These are phyloP conservation scores for Tetramorium parvispinum DNA, from an alignment of 1,140 invertebrate genomes.

Conservation along the genomic window DNA sequence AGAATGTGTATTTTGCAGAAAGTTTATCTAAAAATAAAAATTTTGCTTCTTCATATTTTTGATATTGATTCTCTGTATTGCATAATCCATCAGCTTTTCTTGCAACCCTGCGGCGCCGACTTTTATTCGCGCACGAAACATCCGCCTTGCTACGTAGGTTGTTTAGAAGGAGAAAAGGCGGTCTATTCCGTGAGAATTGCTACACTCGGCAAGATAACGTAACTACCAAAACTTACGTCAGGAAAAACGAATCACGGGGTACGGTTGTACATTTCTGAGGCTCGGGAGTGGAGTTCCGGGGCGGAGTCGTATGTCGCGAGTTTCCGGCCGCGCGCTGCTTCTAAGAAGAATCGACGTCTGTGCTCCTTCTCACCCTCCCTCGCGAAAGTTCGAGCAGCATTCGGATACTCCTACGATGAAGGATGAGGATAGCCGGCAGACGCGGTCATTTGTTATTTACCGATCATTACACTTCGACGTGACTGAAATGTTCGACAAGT, in stretches of 20 bases:
- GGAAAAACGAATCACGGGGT: constrained; percentile 16
- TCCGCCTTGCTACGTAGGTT: neutral
- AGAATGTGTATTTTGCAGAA: neutral
- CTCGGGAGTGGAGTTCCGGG: constrained; percentile 37
- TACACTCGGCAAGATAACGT: neutral
- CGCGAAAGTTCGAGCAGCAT: constrained; percentile 64
- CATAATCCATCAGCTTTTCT: neutral
- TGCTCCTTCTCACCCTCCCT: constrained; percentile 46
- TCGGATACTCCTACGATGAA: constrained; percentile 71
- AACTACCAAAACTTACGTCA: constrained; percentile 11
- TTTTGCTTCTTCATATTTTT: neutral
- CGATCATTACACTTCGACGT: constrained; percentile 77
- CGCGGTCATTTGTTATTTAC: constrained; percentile 79
- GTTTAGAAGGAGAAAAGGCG: constrained; percentile 13
- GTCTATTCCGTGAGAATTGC: neutral
- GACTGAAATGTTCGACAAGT: constrained; percentile 70
- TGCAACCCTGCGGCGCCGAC: neutral
- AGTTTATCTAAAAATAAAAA: neutral
- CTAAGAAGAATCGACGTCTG: constrained; percentile 47
- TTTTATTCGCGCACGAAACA: neutral
- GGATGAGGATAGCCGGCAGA: constrained; percentile 62
- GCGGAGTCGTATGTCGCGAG: constrained; percentile 41
- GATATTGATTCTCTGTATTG: neutral
- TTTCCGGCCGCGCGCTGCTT: constrained; percentile 37
- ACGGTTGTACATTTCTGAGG: constrained; percentile 2